phyloP scores from a whole-genome alignment of 2,797 vertebrate species.

The Fringilla coelebs region DNA sequence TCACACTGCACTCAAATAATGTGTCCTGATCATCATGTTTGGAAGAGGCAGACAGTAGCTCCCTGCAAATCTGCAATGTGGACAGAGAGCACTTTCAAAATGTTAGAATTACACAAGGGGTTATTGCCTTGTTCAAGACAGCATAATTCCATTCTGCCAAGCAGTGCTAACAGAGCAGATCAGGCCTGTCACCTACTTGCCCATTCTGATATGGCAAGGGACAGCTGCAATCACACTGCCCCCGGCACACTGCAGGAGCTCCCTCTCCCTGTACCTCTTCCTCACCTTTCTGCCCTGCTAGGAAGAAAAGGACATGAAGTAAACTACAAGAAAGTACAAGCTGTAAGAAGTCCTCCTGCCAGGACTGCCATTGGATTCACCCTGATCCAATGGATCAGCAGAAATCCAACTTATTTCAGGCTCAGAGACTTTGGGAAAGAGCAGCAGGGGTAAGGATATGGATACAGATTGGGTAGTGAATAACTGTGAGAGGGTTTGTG shows the following conservation, averaged over 20 bases:
- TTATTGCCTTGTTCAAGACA: background rate
- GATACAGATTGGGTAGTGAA: background rate
- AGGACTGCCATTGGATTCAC: background rate
- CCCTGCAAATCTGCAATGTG: background rate
- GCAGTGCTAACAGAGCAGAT: background rate
- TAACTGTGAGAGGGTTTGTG: background rate
- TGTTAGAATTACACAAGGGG: slow-evolving; percentile 16
- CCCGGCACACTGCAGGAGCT: background rate
- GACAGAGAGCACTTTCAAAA: background rate
- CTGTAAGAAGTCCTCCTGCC: background rate
- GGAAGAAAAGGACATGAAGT: background rate
- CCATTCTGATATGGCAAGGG: background rate
- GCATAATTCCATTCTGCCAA: background rate
- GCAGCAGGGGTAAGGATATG: background rate
- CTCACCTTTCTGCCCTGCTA: background rate
- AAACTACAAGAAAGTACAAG: background rate
- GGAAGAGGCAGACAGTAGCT: background rate
- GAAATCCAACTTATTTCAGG: background rate
- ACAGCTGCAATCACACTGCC: background rate
- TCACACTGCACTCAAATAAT: background rate
- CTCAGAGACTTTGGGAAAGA: background rate
- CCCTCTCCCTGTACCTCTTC: background rate
- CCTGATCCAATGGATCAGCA: background rate
- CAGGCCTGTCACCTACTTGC: background rate
- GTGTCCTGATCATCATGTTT: background rate